Evolutionary conservation across 2,888 invertebrate species (phyloP), one percentile per base, ranked within the genome.

Genomic region (Mechanitis messenoides): DNA sequence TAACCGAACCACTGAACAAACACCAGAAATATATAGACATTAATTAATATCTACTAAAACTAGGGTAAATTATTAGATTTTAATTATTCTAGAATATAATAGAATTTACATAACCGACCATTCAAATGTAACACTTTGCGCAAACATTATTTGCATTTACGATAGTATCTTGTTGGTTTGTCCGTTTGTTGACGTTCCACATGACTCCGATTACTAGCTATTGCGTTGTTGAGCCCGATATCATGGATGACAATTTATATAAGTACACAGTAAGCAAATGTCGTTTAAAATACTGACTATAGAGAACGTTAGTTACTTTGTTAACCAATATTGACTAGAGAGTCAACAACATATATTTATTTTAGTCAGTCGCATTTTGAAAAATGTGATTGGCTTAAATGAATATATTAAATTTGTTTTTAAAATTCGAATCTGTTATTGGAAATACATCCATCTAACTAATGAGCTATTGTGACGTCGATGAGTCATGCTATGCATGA

Each of bases 191-290:
- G 59, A 61, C 65, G 61, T 64, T 60, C 64, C 62, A 64, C 61
- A 59, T 42, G 53, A 62, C 59, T 56, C 55, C 61, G 65, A 60
- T 64, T 62, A 66, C 64, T 33, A 64, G 38, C 50, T 56, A 62
- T 56, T 54, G 46, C 62, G 20, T 45, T 12, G 59, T 55, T 46
- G 60, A 45, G 45, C 38, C 57, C 45, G 65, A 58, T 65, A 66
- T 63, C 61, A 60, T 12, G 55, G 65, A 66, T 63, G 64, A 66
- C 62, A 66, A 66, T 66, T 66, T 66, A 66, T 64, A 62, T 60
- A 62, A 56, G 63, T 53, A 53, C 38, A 38, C 55, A 59, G 59
- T 62, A 61, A 62, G 60, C 62, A 62, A 64, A 62, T 55, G 59
- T 56, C 9, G 50, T 50, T 50, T 50, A 50, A 31, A 9, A 42